Percentiles rank a stretch among this genome's conserved stretches.
Evolutionary conservation across 30 jellyfish, hydroid and myxozoan species (phyloP).

Genomic region (Catostylus mosaicus): DNA sequence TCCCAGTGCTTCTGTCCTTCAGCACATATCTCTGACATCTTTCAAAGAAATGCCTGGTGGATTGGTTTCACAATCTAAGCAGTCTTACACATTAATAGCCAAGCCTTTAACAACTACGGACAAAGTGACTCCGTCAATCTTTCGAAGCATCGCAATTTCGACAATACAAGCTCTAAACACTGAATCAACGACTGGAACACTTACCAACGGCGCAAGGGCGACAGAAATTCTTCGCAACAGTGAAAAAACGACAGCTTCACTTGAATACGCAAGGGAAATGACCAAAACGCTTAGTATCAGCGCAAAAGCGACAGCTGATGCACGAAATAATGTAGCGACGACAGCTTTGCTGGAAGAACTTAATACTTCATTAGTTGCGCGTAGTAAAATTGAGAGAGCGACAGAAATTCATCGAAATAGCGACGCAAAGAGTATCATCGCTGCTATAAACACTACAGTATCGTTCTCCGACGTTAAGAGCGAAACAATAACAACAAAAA

Average conservation of each 20-base stretch:
- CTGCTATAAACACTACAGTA: background rate
- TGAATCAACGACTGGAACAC: background rate
- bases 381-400: background rate
- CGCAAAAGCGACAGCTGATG: background rate
- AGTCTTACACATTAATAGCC: too few species aligned
- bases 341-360: background rate
- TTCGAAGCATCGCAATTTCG: too few species aligned
- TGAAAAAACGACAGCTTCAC: background rate
- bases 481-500: background rate
- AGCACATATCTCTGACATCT: too few species aligned
- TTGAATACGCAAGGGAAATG: background rate
- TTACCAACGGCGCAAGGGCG: background rate
- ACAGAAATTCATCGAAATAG: background rate
- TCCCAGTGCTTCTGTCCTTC: too few species aligned
- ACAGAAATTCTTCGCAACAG: background rate
- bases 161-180: background rate
- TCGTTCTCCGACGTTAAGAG: background rate
- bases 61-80: too few species aligned
- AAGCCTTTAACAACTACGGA: too few species aligned
- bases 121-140: too few species aligned
- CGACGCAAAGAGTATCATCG: background rate
- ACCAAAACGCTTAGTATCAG: background rate
- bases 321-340: background rate
- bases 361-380: background rate
- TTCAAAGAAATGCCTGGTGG: too few species aligned